Base-by-base conservation (phyloP, 2,797 vertebrate species). In the Podarcis lilfordi region DNA sequence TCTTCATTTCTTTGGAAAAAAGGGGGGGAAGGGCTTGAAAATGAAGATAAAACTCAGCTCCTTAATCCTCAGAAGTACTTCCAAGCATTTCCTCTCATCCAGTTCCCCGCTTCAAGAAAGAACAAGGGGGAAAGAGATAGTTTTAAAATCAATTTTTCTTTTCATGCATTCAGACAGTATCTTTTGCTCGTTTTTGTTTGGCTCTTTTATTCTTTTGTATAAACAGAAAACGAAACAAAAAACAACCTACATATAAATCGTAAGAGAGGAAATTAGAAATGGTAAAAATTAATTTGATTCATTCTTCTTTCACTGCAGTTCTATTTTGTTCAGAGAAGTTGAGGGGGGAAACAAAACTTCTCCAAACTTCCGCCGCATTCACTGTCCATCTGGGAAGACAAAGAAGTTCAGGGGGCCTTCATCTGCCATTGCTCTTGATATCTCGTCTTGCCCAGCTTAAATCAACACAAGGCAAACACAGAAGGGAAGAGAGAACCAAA, bases 11-110 rank as follows among this genome's bases (percentile, higher is more conserved):
- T 32, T 86, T 55, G 11, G 50, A 1, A 55, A 55, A 45, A 11
- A 3, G 45, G 50, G 50, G 45, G 13, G 50, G 13, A 15, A 1
- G 77, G 85, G 87, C 82, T 92, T 94, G 90, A 93, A 95, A 94
- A 92, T 84, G 82, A 93, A 92, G 92, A 92, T 91, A 94, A 94
- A 78, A 68, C 86, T 27, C 77, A 71, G 32, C 61, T 77, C 35
- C 92, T 93, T 90, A 83, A 91, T 95, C 92, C 93, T 95, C 91
- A 94, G 91, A 94, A 90, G 50, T 86, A 90, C 93, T 91, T 91
- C 87, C 87, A 88, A 90, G 86, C 91, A 93, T 91, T 90, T 93
- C 78, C 64, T 91, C 88, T 91, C 74, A 0, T 94, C 82, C 83
- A 71, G 82, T 40, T 32, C 43, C 61, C 84, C 80, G 50, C 91